Evolutionary conservation across 2,888 invertebrate species (phyloP).

Genomic region (Dicyrtoma fusca): DNA sequence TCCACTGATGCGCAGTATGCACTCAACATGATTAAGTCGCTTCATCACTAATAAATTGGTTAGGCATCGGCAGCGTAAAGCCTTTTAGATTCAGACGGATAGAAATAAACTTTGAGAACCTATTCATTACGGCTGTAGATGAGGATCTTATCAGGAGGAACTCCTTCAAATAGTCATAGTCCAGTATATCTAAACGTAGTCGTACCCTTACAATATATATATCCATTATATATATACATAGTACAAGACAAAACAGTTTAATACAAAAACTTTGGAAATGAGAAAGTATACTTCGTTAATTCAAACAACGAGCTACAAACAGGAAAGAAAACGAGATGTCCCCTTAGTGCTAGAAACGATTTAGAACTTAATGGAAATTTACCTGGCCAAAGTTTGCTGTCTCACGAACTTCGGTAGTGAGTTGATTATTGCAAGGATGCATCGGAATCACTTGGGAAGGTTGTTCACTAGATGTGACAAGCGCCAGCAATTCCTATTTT

Average conservation of each 20-base stretch:
- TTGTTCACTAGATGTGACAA: constrained; percentile 29
- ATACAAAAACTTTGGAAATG: neutral
- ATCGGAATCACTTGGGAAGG: constrained; percentile 14
- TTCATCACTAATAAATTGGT: no score
- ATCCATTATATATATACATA: neutral
- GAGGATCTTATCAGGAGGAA: constrained; percentile 12
- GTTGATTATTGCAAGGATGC: constrained; percentile 27
- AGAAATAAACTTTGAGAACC: constrained; percentile 10
- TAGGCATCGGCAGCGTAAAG: constrained; percentile 14
- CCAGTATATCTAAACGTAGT: constrained; percentile 43
- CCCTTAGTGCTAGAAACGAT: no score
- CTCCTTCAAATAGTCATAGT: constrained; percentile 38
- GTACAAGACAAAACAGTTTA: no score
- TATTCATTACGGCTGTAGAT: constrained; percentile 5
- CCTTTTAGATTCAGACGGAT: neutral
- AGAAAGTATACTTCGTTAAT: no score
- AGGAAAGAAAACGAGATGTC: no score
- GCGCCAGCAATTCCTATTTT: constrained; percentile 38
- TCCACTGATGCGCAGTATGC: no score
- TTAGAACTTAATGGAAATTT: constrained; percentile 17
- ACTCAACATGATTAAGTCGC: no score
- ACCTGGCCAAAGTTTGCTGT: constrained; percentile 35
- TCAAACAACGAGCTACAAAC: no score
- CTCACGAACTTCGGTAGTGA: constrained; percentile 23
- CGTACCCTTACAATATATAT: constrained; percentile 25